These are phyloP conservation scores for Sebastes oblongus DNA, from an alignment of 2,797 vertebrate species.

Conservation along the genomic window DNA sequence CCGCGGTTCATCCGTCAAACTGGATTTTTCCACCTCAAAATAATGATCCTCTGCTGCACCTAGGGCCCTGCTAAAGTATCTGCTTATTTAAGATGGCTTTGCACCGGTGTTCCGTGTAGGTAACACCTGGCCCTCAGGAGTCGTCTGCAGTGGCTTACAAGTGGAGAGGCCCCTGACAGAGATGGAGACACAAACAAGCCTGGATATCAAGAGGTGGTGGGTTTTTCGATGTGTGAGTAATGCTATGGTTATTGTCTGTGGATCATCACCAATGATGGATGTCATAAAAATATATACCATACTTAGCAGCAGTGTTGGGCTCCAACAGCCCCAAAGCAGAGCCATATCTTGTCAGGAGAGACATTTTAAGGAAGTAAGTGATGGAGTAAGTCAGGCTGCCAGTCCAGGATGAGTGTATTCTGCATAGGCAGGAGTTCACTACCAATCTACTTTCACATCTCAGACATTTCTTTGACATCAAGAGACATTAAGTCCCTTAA, in stretches of 20 bases:
- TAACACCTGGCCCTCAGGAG: slow-evolving; percentile 75
- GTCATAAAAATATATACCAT: slow-evolving; percentile 70
- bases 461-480: background rate
- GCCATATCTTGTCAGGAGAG: slow-evolving; percentile 48
- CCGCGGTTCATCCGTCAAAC: slow-evolving; percentile 98
- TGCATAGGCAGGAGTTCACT: background rate
- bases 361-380: slow-evolving; percentile 51
- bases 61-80: slow-evolving; percentile 86
- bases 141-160: slow-evolving; percentile 64
- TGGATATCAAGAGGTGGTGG: slow-evolving; percentile 66
- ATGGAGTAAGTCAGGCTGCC: slow-evolving; percentile 40
- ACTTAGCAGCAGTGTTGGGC: slow-evolving; percentile 48
- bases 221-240: slow-evolving; percentile 61
- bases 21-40: slow-evolving; percentile 98
- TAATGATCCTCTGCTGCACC: slow-evolving; percentile 97
- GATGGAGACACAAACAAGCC: slow-evolving; percentile 79
- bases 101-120: slow-evolving; percentile 64
- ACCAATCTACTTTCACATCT: background rate
- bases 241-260: slow-evolving; percentile 67
- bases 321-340: slow-evolving; percentile 34
- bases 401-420: background rate
- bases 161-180: slow-evolving; percentile 75
- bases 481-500: slow-evolving; percentile 1
- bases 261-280: slow-evolving; percentile 71
- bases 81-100: slow-evolving; percentile 84